Percentiles rank a stretch among this genome's conserved stretches.
phyloP scores from a whole-genome alignment of 2,888 invertebrate species.

The Blastobasis lacticolella region DNA sequence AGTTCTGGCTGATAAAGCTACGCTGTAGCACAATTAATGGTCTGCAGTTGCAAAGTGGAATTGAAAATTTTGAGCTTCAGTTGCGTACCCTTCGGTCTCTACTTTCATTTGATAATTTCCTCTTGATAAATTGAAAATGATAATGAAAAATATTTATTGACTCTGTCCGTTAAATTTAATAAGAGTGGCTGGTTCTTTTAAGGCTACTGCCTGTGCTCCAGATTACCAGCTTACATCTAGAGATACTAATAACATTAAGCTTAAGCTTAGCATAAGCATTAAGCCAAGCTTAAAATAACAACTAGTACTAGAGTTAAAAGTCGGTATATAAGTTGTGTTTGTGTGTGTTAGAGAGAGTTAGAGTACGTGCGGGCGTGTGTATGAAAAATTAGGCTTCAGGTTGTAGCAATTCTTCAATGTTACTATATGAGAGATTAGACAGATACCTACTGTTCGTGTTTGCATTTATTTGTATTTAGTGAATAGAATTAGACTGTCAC shows the following conservation, averaged over 20 bases:
- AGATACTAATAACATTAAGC: neutral
- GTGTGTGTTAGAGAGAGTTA: neutral
- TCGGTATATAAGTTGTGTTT: neutral
- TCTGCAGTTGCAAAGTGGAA: neutral
- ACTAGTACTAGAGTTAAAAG: neutral
- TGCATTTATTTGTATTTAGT: no score
- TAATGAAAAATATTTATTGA: neutral
- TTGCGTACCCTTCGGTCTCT: neutral
- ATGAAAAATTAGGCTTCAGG: no score
- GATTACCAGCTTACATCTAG: neutral
- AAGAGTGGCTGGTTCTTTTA: no score
- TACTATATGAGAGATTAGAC: no score
- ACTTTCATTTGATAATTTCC: no score
- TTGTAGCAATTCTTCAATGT: no score
- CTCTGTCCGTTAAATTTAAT: no score
- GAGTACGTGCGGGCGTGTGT: no score
- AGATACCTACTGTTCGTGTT: no score
- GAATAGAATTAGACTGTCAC: no score
- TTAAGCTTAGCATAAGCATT: no score
- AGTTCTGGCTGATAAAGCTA: slow-evolving; percentile 46
- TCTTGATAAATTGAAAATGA: no score
- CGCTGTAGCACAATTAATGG: slow-evolving; percentile 28
- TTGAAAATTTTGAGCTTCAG: neutral
- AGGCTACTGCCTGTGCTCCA: neutral
- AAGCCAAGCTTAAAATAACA: neutral